phyloP scores from a whole-genome alignment of 2,113 vertebrate genomes.

The Propithecus coquereli region DNA sequence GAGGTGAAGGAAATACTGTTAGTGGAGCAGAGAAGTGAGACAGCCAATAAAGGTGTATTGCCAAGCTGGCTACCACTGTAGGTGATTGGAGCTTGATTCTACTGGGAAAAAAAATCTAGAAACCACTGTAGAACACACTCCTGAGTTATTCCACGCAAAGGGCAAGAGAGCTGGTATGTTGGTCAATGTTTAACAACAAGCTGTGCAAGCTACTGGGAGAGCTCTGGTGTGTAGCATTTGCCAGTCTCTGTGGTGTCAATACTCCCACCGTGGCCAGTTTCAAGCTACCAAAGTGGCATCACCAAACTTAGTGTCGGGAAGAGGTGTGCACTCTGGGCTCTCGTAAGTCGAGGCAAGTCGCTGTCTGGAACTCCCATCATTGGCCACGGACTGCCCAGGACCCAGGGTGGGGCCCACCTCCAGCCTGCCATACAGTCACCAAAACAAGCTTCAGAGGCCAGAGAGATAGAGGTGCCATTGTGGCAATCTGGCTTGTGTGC shows the following conservation, averaged over 20 bases:
- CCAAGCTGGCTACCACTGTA: not conserved
- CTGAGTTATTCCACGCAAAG: not conserved
- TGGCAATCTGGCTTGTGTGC: not conserved
- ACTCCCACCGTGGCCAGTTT: not conserved
- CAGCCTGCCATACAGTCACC: not conserved
- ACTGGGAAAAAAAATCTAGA: not conserved
- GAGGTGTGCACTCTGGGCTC: not conserved
- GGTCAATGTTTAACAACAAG: constrained; percentile 13
- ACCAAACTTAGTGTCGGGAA: not conserved
- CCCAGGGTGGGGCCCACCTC: not conserved
- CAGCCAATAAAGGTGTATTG: not conserved
- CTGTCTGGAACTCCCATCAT: not conserved
- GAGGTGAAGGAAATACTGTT: not conserved
- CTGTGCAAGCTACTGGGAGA: not conserved
- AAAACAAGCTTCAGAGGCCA: not conserved
- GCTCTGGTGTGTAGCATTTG: not conserved
- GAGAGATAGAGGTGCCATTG: not conserved
- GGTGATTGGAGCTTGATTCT: not conserved
- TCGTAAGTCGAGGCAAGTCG: not conserved
- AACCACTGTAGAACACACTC: not conserved
- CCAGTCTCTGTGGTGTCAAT: not conserved
- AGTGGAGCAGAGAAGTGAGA: not conserved
- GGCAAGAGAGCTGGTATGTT: not conserved
- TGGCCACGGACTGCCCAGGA: not conserved
- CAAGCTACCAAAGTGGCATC: not conserved